Evolutionary conservation across 2,113 vertebrate genomes (phyloP).

Genomic region (Pseudorasbora parva): DNA sequence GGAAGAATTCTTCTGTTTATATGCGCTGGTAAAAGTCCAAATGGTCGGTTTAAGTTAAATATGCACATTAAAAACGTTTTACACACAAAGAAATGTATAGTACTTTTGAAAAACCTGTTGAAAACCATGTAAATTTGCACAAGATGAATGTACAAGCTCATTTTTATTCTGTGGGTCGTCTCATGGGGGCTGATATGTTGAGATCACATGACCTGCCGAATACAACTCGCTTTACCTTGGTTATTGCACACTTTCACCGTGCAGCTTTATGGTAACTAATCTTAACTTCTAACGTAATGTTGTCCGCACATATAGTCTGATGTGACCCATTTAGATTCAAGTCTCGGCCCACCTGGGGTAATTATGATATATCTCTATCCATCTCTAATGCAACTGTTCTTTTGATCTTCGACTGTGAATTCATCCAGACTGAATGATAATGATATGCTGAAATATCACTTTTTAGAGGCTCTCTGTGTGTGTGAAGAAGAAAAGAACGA

Average conservation of each 20-base stretch:
- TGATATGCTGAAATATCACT: conserved; percentile 57
- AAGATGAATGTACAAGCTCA: background rate
- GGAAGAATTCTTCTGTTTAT: background rate
- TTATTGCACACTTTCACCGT: background rate
- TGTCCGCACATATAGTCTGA: background rate
- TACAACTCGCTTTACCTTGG: background rate
- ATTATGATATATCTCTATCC: conserved; percentile 10
- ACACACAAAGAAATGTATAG: background rate
- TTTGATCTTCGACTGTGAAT: conserved; percentile 29
- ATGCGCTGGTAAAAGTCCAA: background rate
- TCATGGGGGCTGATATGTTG: background rate
- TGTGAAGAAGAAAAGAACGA: conserved; percentile 49
- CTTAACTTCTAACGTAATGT: background rate
- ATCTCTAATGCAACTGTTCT: conserved; percentile 6
- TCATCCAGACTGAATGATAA: conserved; percentile 45
- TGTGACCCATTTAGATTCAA: conserved; percentile 1
- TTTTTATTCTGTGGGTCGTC: background rate
- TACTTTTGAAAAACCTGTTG: background rate
- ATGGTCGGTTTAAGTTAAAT: background rate
- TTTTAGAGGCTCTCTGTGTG: conserved; percentile 51
- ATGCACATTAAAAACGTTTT: background rate
- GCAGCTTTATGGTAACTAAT: background rate
- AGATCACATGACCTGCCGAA: conserved; percentile 1
- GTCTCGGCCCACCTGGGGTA: background rate
- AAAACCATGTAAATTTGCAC: background rate